A percentile compares a stretch with the other conserved stretches of the same genome.
Conservation (phyloP, 1,140 invertebrate species). For the Brachionus angularis region DNA sequence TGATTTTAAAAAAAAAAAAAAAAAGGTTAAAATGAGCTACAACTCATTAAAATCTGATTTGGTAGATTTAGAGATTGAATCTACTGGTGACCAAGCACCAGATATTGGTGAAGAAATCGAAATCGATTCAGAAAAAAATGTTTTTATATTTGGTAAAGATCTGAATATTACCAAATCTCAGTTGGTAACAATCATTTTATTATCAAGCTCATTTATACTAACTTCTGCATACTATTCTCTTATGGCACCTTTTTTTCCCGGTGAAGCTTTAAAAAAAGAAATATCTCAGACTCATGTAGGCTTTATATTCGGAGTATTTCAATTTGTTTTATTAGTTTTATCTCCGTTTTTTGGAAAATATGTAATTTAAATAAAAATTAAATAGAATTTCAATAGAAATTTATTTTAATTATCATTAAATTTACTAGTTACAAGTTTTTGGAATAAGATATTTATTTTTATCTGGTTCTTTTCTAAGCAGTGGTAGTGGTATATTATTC, state of each 20-base stretch:
- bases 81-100: no score
- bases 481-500: slow-evolving; percentile 25
- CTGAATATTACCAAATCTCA: slow-evolving; percentile 7
- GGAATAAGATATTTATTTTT: slow-evolving; percentile 32
- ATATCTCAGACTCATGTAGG: slow-evolving; percentile 24
- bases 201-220: slow-evolving; percentile 21
- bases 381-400: background rate
- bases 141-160: background rate
- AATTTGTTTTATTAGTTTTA: slow-evolving; percentile 23
- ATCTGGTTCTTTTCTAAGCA: slow-evolving; percentile 2
- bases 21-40: no score
- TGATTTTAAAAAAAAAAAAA: no score
- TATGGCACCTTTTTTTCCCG: slow-evolving; percentile 35
- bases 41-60: no score
- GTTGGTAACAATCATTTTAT: slow-evolving; percentile 1
- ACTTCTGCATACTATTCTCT: slow-evolving; percentile 19
- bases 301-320: slow-evolving; percentile 37
- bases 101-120: no score
- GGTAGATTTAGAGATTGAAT: no score
- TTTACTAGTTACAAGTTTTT: slow-evolving; percentile 9
- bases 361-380: background rate
- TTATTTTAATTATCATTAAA: background rate
- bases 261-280: slow-evolving; percentile 18
- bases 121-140: no score
- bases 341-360: slow-evolving; percentile 38